These are phyloP conservation scores for Champsocephalus esox DNA, from an alignment of 2,797 vertebrate species.

Conservation along the genomic window DNA sequence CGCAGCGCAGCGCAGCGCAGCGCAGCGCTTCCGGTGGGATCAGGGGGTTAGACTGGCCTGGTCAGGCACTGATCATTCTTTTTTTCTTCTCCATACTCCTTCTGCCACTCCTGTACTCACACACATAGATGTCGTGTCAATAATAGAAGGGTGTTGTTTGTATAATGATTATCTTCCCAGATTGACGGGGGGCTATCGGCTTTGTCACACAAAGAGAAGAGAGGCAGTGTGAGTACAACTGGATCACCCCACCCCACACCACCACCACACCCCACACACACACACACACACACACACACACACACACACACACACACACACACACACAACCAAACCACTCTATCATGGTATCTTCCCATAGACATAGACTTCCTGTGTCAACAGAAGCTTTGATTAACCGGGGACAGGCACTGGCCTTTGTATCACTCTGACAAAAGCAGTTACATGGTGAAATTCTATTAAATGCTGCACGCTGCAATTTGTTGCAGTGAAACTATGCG, in stretches of 20 bases:
- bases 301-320: slow-evolving; percentile 4
- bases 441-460: slow-evolving; percentile 29
- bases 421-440: slow-evolving; percentile 47
- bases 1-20: no score
- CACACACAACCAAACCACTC: slow-evolving; percentile 27
- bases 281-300: no score
- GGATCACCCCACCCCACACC: slow-evolving; percentile 33
- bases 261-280: no score
- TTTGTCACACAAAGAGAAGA: slow-evolving; percentile 71
- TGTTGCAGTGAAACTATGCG: slow-evolving; percentile 33
- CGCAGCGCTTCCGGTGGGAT: no score
- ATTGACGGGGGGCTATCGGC: slow-evolving; percentile 64
- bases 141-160: slow-evolving; percentile 68
- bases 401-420: slow-evolving; percentile 42
- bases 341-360: slow-evolving; percentile 55
- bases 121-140: slow-evolving; percentile 57
- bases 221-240: slow-evolving; percentile 53
- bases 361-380: slow-evolving; percentile 77
- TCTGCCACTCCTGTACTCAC: slow-evolving; percentile 44
- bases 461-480: not conserved
- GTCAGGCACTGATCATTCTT: slow-evolving; percentile 7
- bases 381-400: slow-evolving; percentile 72
- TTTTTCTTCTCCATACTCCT: slow-evolving; percentile 22
- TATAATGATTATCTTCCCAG: slow-evolving; percentile 68
- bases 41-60: not conserved